Evolutionary conservation across 2,888 invertebrate genomes (phyloP), one percentile per base, ranked within the genome.

Genomic region (Meiosimyza platycephala): DNA sequence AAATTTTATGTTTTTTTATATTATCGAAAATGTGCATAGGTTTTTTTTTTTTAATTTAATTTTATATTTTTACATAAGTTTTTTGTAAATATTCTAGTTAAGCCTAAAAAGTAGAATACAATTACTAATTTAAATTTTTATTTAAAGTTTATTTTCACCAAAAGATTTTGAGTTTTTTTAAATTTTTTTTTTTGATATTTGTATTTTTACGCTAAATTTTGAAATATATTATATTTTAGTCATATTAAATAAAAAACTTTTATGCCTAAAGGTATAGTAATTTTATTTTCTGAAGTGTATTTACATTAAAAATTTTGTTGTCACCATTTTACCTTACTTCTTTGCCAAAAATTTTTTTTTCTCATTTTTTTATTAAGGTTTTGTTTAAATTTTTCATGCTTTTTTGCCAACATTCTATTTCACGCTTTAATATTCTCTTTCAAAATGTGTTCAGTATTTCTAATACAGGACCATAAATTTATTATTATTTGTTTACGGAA

Each of bases 51-150:
- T 59, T 54, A 59, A 75, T 72, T 68, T 72, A 40, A 55, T 76
- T 71, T 75, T 73, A 65, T 75, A 67, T 78, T 78, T 77, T 77
- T 78, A 79, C 76, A 78, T 78, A 77, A 77, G 80, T 78, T 79
- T 78, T 80, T 80, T 79, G 80, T 80, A 80, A 80, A 80, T 80
- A 80, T 79, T 79, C 74, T 74, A 75, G 73, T 77, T 74, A 77
- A 76, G 77, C 78, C 77, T 78, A 79, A 81, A 79, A 74, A 55
- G 40, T 40, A 40, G 71, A 18, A 54, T 63, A 70, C 54, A 16
- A 48, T 62, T 18, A 33, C 9, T 54, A 22, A 18, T 40, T 28
- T 15, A 50, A 40, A 40, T n/a, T 48, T 55, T 55, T 55, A 18
- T 12, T 28, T 6, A 33, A 28, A 13, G 1, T 48, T 16, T 22